Evolutionary conservation across 2,888 invertebrate species (phyloP).

Genomic region (Pammene fasciana): DNA sequence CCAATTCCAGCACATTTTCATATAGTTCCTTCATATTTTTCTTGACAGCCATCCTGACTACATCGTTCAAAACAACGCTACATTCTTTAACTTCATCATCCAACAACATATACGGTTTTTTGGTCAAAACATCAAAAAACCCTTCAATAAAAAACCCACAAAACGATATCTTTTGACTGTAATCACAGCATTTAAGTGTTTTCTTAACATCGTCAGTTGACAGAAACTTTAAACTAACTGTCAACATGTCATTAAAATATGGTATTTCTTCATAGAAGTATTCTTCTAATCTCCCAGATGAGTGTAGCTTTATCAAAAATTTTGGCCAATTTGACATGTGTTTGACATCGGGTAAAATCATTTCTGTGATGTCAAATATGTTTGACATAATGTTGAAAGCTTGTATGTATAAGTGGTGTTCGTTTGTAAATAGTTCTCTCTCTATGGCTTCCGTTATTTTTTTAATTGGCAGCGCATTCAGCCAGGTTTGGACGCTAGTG

Average conservation of each 20-base stretch:
- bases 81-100: slow-evolving; percentile 46
- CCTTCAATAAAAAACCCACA: slow-evolving; percentile 51
- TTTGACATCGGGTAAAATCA: slow-evolving; percentile 44
- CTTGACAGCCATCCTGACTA: slow-evolving; percentile 52
- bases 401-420: slow-evolving; percentile 44
- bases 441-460: slow-evolving; percentile 50
- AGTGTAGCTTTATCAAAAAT: neutral
- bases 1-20: slow-evolving; percentile 50
- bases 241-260: slow-evolving; percentile 50
- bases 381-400: slow-evolving; percentile 50
- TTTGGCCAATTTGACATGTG: slow-evolving; percentile 31
- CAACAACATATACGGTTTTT: slow-evolving; percentile 49
- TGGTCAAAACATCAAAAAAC: slow-evolving; percentile 49
- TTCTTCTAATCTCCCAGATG: slow-evolving; percentile 17
- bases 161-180: slow-evolving; percentile 41
- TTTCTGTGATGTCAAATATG: slow-evolving; percentile 37
- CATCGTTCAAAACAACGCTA: slow-evolving; percentile 50
- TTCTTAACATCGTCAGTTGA: slow-evolving; percentile 46
- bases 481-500: slow-evolving; percentile 46
- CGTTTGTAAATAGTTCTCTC: slow-evolving; percentile 40
- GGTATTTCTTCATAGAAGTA: slow-evolving; percentile 23
- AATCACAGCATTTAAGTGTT: slow-evolving; percentile 45
- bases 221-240: slow-evolving; percentile 51
- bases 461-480: slow-evolving; percentile 45
- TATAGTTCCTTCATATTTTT: slow-evolving; percentile 47